phyloP scores from a whole-genome alignment of 2,888 invertebrate species.

The Amphipyra berbera region DNA sequence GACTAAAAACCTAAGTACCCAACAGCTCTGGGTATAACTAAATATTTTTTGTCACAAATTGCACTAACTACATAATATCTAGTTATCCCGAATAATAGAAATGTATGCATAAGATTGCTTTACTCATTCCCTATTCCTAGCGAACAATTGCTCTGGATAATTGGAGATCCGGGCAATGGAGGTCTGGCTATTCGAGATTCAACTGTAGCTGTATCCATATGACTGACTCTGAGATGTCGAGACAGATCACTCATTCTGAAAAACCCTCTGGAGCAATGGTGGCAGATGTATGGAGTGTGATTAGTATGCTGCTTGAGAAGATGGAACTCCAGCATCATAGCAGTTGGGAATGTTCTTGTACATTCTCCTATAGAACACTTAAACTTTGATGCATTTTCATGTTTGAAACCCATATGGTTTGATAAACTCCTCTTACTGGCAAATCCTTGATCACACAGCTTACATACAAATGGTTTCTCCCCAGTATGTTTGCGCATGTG shows the following conservation, averaged over 20 bases:
- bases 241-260: slow-evolving; percentile 82
- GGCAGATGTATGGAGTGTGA: slow-evolving; percentile 82
- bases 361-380: slow-evolving; percentile 84
- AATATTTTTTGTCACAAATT: not conserved
- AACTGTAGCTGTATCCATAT: slow-evolving; percentile 70
- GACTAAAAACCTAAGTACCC: not conserved
- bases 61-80: not conserved
- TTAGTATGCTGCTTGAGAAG: slow-evolving; percentile 84
- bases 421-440: slow-evolving; percentile 77
- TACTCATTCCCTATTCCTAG: not conserved
- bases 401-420: slow-evolving; percentile 82
- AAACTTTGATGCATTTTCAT: slow-evolving; percentile 81
- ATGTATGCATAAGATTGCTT: not conserved
- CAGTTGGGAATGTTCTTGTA: slow-evolving; percentile 79
- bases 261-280: slow-evolving; percentile 82
- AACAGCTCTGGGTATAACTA: not conserved
- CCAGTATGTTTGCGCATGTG: slow-evolving; percentile 91
- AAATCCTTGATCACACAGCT: slow-evolving; percentile 77
- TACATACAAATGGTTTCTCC: slow-evolving; percentile 83
- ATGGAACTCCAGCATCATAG: slow-evolving; percentile 84
- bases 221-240: slow-evolving; percentile 78
- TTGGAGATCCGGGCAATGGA: slow-evolving; percentile 17
- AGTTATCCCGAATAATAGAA: not conserved
- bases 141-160: not conserved
- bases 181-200: slow-evolving; percentile 27